phyloP scores from a whole-genome alignment of 2,888 invertebrate genomes.

The Oscheius sp. region DNA sequence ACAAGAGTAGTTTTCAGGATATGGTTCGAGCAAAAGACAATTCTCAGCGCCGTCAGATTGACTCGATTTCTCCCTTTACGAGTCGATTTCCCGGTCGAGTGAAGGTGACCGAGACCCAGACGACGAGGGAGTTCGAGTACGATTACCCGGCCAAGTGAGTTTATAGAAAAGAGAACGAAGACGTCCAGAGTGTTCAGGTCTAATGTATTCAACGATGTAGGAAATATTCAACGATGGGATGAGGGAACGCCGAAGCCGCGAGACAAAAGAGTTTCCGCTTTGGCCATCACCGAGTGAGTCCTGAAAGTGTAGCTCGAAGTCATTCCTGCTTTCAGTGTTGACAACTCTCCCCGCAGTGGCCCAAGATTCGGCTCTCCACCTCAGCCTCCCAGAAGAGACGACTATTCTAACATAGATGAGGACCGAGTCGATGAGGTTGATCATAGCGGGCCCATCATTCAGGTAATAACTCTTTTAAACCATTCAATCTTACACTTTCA shows the following conservation, averaged over 20 bases:
- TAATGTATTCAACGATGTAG: too few relatives aligned
- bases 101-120: conserved; percentile 10
- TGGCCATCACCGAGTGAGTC: too few relatives aligned
- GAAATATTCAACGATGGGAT: too few relatives aligned
- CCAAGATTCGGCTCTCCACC: not conserved
- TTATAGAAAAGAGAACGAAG: not conserved
- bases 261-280: too few relatives aligned
- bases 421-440: not conserved
- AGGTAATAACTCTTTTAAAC: not conserved
- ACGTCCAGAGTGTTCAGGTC: too few relatives aligned
- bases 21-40: not conserved
- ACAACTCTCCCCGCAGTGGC: not conserved
- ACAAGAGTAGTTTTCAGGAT: not conserved
- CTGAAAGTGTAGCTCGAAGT: too few relatives aligned
- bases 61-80: not conserved
- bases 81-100: not conserved
- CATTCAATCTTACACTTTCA: not conserved
- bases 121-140: conserved; percentile 2
- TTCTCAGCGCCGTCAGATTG: not conserved
- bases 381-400: not conserved
- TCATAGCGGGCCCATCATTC: not conserved
- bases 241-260: too few relatives aligned
- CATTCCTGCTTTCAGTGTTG: too few relatives aligned
- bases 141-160: conserved; percentile 11
- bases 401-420: not conserved